These are phyloP conservation scores for Abramis brama DNA, from an alignment of 2,113 vertebrate species.

Conservation along the genomic window DNA sequence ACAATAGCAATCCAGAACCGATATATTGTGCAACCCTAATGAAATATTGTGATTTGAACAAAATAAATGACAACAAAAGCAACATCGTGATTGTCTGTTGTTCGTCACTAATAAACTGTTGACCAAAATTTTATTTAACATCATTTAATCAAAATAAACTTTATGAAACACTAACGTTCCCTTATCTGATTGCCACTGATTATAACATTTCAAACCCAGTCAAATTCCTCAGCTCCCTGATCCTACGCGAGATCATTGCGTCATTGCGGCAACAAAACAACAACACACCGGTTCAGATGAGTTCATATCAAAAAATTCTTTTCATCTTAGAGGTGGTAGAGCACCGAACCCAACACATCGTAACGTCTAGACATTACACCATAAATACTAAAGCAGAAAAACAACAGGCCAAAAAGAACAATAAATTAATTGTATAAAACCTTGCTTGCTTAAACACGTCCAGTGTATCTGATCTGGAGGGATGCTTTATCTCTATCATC, in stretches of 20 bases:
- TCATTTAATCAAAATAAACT: neutral
- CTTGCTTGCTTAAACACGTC: constrained; percentile 73
- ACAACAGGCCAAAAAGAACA: constrained; percentile 52
- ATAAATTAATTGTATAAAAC: constrained; percentile 67
- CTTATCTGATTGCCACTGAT: neutral
- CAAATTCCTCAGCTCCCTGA: neutral
- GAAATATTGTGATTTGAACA: neutral
- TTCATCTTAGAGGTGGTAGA: constrained; percentile 48
- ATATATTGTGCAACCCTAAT: neutral
- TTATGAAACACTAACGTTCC: neutral
- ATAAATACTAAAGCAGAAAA: constrained; percentile 51
- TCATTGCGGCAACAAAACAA: neutral
- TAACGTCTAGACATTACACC: constrained; percentile 56
- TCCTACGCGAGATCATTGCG: neutral
- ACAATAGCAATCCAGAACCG: neutral
- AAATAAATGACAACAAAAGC: neutral
- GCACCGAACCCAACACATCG: constrained; percentile 31
- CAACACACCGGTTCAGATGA: neutral
- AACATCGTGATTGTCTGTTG: neutral
- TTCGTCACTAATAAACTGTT: neutral
- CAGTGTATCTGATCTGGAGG: constrained; percentile 62
- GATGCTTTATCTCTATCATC: constrained; percentile 70
- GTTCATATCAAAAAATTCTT: neutral
- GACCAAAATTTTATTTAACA: neutral
- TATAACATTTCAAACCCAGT: neutral